phyloP scores from a whole-genome alignment of 1,140 invertebrate species.

The Panonychus citri region DNA sequence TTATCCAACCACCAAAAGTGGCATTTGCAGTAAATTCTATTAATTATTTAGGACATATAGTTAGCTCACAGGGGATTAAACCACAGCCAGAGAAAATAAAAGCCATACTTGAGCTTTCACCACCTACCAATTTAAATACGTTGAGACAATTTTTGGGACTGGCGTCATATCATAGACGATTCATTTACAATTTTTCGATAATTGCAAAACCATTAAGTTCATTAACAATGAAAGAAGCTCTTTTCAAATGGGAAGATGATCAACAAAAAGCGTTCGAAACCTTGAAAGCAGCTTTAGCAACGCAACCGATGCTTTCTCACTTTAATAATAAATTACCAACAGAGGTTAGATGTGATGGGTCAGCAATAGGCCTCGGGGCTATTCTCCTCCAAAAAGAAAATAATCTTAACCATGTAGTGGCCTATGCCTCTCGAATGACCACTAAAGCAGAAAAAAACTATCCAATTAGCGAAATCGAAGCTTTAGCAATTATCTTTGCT shows the following conservation, averaged over 20 bases:
- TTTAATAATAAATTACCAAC: neutral
- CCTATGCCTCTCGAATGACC: conserved; percentile 18
- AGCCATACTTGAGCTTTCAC: conserved; percentile 6
- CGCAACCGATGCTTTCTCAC: neutral
- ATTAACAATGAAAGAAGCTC: conserved; percentile 13
- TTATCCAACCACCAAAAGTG: conserved; percentile 12
- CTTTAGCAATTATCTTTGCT: conserved; percentile 21
- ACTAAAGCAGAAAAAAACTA: neutral
- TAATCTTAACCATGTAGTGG: neutral
- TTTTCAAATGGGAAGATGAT: conserved; percentile 5
- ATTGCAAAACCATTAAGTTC: conserved; percentile 18
- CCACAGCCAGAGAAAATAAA: conserved; percentile 7
- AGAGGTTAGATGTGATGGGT: neutral
- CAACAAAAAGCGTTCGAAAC: neutral
- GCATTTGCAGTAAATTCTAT: conserved; percentile 7
- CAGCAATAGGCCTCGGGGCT: neutral
- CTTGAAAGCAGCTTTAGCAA: neutral
- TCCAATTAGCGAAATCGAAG: conserved; percentile 24
- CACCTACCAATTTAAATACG: conserved; percentile 5
- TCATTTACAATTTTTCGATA: conserved; percentile 17
- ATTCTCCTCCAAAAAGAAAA: neutral
- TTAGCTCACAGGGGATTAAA: conserved; percentile 7
- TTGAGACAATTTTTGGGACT: conserved; percentile 10
- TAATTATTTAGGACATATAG: conserved; percentile 11
- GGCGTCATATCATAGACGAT: conserved; percentile 11